phyloP scores from a whole-genome alignment of 2,113 vertebrate genomes.

The Caracal caracal region DNA sequence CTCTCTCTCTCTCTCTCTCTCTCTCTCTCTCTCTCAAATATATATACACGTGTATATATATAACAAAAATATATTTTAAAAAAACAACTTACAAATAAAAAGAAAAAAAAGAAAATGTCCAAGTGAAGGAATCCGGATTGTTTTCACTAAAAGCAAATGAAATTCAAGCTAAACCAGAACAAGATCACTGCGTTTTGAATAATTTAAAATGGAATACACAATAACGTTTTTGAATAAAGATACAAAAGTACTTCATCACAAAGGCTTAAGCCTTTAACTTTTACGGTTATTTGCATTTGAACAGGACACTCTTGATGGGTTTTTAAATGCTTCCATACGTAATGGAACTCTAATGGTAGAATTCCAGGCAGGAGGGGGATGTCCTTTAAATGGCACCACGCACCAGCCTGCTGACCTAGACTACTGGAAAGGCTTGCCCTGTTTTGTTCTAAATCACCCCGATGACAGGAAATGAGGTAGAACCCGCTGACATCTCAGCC shows the following conservation, averaged over 20 bases:
- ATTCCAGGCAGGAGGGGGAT: background rate
- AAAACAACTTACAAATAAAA: too few species aligned
- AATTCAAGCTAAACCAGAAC: background rate
- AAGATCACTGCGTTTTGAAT: background rate
- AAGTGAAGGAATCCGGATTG: background rate
- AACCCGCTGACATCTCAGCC: background rate
- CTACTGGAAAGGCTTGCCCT: background rate
- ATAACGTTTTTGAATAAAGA: background rate
- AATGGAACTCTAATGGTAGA: background rate
- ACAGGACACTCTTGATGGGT: background rate
- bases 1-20: too few species aligned
- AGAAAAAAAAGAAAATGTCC: background rate
- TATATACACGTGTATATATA: too few species aligned
- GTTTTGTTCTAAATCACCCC: background rate
- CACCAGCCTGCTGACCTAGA: background rate
- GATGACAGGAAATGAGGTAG: background rate
- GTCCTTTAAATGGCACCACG: background rate
- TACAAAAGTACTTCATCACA: background rate
- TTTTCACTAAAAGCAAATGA: background rate
- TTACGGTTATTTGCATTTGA: slow-evolving; percentile 16
- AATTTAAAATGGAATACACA: slow-evolving; percentile 12
- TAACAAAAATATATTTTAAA: too few species aligned
- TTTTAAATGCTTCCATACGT: background rate
- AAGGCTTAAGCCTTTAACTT: background rate
- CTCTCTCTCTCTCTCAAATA: too few species aligned